phyloP scores from a whole-genome alignment of 2,888 invertebrate species.

The Gryllus longicercus region DNA sequence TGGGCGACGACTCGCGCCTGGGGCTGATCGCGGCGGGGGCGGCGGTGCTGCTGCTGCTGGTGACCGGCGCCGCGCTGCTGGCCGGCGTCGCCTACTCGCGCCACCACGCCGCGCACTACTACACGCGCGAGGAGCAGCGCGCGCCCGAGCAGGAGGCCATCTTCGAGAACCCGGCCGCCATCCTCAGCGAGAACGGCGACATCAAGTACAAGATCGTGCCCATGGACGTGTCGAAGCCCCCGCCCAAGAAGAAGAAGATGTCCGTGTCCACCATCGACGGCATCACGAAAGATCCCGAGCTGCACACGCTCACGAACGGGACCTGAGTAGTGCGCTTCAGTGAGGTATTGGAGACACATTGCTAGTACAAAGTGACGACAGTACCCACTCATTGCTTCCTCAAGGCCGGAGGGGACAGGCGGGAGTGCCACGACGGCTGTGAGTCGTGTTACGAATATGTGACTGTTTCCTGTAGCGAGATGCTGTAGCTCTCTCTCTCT shows the following conservation, averaged over 20 bases:
- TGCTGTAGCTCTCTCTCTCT: neutral
- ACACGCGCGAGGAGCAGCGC: constrained; percentile 72
- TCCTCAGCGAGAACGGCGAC: constrained; percentile 51
- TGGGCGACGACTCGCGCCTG: constrained; percentile 56
- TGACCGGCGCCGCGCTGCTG: constrained; percentile 43
- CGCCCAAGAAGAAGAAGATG: constrained; percentile 35
- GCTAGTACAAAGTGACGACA: constrained; percentile 31
- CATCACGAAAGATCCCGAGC: constrained; percentile 42
- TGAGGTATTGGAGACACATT: constrained; percentile 36
- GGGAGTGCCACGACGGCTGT: neutral
- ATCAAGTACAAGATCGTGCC: constrained; percentile 45
- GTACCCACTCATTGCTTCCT: constrained; percentile 1
- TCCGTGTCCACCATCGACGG: constrained; percentile 42
- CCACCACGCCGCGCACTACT: constrained; percentile 69
- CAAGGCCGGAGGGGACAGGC: neutral
- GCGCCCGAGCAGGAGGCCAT: constrained; percentile 44
- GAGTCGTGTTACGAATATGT: neutral
- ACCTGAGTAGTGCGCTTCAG: constrained; percentile 40
- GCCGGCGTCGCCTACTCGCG: constrained; percentile 63
- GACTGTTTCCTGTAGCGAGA: constrained; percentile 7
- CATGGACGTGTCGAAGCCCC: constrained; percentile 21
- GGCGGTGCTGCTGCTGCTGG: constrained; percentile 54
- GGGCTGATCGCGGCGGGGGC: constrained; percentile 54
- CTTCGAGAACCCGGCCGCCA: constrained; percentile 48
- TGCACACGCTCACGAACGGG: constrained; percentile 40